Evolutionary conservation across 2,797 vertebrate species (phyloP).

Genomic region (Sebastes nivosus): DNA sequence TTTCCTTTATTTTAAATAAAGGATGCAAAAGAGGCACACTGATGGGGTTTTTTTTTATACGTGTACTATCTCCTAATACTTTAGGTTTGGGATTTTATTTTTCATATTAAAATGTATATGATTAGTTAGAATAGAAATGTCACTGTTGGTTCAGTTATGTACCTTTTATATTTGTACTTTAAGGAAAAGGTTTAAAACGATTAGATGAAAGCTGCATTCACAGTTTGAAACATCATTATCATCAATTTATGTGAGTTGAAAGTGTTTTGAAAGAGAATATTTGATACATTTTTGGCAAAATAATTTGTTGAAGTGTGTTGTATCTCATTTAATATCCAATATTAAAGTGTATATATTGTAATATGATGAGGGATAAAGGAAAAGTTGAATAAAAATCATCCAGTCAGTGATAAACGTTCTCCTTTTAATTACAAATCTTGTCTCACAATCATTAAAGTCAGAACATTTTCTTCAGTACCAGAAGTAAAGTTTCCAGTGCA

Average conservation of each 20-base stretch:
- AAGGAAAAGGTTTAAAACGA: background rate
- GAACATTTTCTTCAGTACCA: no score
- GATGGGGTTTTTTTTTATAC: background rate
- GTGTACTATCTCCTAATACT: background rate
- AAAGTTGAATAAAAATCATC: background rate
- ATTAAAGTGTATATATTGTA: background rate
- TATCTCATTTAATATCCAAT: slow-evolving; percentile 6
- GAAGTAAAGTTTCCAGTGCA: no score
- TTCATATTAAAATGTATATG: background rate
- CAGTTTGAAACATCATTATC: background rate
- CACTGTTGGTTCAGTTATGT: slow-evolving; percentile 1
- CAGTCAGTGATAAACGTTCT: no score
- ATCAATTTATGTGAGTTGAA: background rate
- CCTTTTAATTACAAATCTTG: no score
- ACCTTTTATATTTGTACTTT: background rate
- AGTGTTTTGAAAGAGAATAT: slow-evolving; percentile 8
- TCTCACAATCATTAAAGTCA: no score
- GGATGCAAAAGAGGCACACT: background rate
- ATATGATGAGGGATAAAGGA: background rate
- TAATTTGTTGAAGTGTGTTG: slow-evolving; percentile 33
- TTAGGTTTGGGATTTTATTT: slow-evolving; percentile 28
- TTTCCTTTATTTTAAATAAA: slow-evolving; percentile 2
- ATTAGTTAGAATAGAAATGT: slow-evolving; percentile 7
- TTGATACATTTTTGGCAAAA: slow-evolving; percentile 43
- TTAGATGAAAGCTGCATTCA: background rate